Percentiles rank a stretch among this genome's conserved stretches.
Conservation (phyloP, 2,113 vertebrate species). For the Amia ocellicauda region DNA sequence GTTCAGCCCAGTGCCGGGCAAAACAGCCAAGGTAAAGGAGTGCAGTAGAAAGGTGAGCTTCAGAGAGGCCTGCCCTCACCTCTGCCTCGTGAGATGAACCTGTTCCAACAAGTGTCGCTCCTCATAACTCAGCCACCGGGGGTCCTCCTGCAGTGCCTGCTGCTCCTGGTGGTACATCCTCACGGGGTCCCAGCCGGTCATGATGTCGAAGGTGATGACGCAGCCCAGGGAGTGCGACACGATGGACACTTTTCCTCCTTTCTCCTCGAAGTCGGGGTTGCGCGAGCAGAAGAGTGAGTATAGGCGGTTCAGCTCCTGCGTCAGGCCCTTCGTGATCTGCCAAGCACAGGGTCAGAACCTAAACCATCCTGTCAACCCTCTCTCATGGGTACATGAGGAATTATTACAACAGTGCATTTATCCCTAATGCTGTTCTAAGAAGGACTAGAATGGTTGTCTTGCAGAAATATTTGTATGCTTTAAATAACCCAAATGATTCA, state of each 20-base stretch:
- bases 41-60: neutral
- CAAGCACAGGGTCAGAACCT: neutral
- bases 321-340: conserved; percentile 93
- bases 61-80: no score
- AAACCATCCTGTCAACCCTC: no score
- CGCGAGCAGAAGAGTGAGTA: conserved; percentile 95
- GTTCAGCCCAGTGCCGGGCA: no score
- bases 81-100: conserved; percentile 74
- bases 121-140: conserved; percentile 78
- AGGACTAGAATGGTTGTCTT: no score
- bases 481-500: neutral
- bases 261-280: conserved; percentile 88
- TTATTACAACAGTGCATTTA: neutral
- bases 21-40: neutral
- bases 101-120: conserved; percentile 83
- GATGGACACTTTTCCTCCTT: conserved; percentile 92
- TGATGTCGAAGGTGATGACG: conserved; percentile 96
- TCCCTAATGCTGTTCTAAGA: neutral
- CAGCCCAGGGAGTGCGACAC: conserved; percentile 96
- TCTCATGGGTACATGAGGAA: neutral
- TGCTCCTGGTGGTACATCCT: conserved; percentile 86
- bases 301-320: conserved; percentile 90
- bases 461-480: neutral
- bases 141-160: conserved; percentile 78
- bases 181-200: conserved; percentile 96